Evolutionary conservation across 2,113 vertebrate genomes (phyloP).

Genomic region (Synchiropus splendidus): DNA sequence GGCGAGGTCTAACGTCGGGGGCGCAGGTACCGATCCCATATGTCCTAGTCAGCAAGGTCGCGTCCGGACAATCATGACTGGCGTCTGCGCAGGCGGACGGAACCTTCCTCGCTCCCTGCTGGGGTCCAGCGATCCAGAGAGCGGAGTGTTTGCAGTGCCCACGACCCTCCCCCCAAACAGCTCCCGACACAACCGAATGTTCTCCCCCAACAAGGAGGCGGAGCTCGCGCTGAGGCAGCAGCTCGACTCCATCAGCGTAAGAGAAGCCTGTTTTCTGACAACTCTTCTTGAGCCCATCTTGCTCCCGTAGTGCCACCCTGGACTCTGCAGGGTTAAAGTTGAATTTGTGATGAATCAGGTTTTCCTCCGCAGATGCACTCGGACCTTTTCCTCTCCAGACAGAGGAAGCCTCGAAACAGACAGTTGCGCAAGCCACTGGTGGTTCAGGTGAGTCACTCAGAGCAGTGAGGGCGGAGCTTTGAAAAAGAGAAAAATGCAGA

Average conservation of each 20-base stretch:
- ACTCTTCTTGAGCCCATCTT: background rate
- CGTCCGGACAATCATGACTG: too few species aligned
- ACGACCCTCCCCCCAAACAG: conserved; percentile 93
- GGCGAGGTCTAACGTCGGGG: conserved; percentile 58
- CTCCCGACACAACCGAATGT: conserved; percentile 81
- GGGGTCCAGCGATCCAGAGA: conserved; percentile 74
- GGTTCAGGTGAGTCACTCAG: conserved; percentile 77
- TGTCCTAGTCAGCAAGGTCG: background rate
- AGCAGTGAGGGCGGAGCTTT: too few species aligned
- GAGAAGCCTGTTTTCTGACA: conserved; percentile 23
- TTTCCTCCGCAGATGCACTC: conserved; percentile 69
- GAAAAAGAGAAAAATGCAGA: too few species aligned
- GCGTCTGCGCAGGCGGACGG: conserved; percentile 66
- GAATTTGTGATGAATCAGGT: background rate
- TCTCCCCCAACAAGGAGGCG: conserved; percentile 87
- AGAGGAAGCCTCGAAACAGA: conserved; percentile 81
- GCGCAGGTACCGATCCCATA: conserved; percentile 39
- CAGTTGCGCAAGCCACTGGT: conserved; percentile 89
- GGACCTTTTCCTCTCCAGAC: conserved; percentile 86
- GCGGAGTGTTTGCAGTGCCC: conserved; percentile 85
- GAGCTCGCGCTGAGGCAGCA: conserved; percentile 88
- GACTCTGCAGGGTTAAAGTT: too few species aligned
- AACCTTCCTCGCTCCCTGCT: conserved; percentile 80
- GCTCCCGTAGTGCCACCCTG: background rate
- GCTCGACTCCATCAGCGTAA: conserved; percentile 91